A percentile compares a stretch with the other conserved stretches of the same genome.
Conservation (phyloP, 1,140 invertebrate species). For the Drosophila bifasciata region DNA sequence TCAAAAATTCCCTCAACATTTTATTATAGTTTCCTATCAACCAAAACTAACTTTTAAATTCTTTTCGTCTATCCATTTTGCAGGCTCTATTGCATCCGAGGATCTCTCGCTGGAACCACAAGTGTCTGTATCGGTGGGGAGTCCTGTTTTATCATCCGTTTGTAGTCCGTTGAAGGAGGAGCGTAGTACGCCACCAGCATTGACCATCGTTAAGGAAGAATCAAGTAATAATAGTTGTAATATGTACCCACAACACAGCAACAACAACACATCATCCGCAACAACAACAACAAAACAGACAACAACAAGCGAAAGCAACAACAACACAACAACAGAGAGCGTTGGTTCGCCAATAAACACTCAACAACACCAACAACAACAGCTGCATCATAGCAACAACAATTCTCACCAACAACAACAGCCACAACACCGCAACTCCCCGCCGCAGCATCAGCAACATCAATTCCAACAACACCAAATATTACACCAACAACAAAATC, state of each 20-base stretch:
- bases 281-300: slow-evolving; percentile 67
- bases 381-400: slow-evolving; percentile 67
- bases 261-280: slow-evolving; percentile 78
- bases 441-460: slow-evolving; percentile 72
- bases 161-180: slow-evolving; percentile 86
- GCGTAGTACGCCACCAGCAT: slow-evolving; percentile 85
- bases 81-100: slow-evolving; percentile 91
- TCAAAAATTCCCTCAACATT: too few relatives aligned
- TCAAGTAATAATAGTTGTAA: slow-evolving; percentile 88
- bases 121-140: slow-evolving; percentile 78
- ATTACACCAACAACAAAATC: slow-evolving; percentile 75
- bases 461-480: slow-evolving; percentile 83
- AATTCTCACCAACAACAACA: slow-evolving; percentile 84
- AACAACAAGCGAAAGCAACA: slow-evolving; percentile 62
- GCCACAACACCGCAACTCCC: slow-evolving; percentile 66
- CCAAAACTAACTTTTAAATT: neutral
- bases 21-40: neutral
- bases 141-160: slow-evolving; percentile 81
- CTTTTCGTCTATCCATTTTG: slow-evolving; percentile 61
- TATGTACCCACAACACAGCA: slow-evolving; percentile 86
- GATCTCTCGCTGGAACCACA: slow-evolving; percentile 89
- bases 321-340: slow-evolving; percentile 54
- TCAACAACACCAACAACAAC: slow-evolving; percentile 81
- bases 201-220: slow-evolving; percentile 89
- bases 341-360: slow-evolving; percentile 53